phyloP scores from a whole-genome alignment of 2,888 invertebrate species.

The Endomychus coccineus region DNA sequence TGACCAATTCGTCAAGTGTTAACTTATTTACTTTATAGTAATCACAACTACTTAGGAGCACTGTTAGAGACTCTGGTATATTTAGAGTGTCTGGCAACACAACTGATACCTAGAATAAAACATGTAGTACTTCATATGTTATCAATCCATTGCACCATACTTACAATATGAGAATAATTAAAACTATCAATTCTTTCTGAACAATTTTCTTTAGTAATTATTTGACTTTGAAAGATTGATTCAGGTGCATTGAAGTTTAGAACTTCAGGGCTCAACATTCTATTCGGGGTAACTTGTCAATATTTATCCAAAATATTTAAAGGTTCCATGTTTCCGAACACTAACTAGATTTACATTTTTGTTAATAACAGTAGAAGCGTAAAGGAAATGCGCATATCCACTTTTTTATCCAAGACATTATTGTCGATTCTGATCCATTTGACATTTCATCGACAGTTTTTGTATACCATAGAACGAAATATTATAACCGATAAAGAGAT shows the following conservation, averaged over 20 bases:
- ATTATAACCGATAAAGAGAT: no score
- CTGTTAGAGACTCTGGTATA: slow-evolving; percentile 39
- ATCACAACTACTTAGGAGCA: slow-evolving; percentile 42
- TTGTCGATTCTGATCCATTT: no score
- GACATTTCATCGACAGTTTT: no score
- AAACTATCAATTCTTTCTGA: slow-evolving; percentile 39
- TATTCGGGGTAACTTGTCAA: slow-evolving; percentile 1
- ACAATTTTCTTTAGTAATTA: slow-evolving; percentile 28
- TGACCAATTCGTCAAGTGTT: slow-evolving; percentile 43
- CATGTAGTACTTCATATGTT: slow-evolving; percentile 25
- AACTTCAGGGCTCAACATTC: slow-evolving; percentile 53
- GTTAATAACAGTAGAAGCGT: no score
- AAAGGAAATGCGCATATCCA: no score
- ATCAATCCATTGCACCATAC: slow-evolving; percentile 19
- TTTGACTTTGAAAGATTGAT: slow-evolving; percentile 37
- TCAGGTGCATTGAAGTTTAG: slow-evolving; percentile 47
- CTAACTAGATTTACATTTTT: no score
- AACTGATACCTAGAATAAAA: slow-evolving; percentile 47
- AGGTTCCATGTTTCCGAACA: no score
- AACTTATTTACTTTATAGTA: slow-evolving; percentile 49
- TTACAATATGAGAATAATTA: slow-evolving; percentile 50
- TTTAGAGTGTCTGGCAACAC: slow-evolving; percentile 46
- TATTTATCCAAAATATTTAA: no score
- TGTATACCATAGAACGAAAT: no score
- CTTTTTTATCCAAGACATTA: no score